These are phyloP conservation scores for Mechanitis mazaeus DNA, from an alignment of 2,888 invertebrate species.

Conservation along the genomic window DNA sequence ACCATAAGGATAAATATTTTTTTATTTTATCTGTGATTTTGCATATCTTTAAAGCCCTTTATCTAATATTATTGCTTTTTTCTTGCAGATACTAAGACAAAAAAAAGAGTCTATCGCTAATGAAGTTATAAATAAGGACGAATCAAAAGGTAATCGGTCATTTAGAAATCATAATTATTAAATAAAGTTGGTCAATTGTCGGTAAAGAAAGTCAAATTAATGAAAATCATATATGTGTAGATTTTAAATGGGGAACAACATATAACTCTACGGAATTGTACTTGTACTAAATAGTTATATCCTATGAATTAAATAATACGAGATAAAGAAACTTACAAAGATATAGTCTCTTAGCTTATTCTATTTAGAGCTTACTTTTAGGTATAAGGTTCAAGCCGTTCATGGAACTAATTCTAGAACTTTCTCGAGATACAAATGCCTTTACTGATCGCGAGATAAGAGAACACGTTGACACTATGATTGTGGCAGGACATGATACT, in stretches of 20 bases:
- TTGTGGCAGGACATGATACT: conserved; percentile 74
- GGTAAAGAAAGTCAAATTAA: too few relatives aligned
- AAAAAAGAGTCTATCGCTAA: neutral
- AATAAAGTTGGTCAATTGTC: too few relatives aligned
- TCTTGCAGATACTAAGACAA: conserved; percentile 42
- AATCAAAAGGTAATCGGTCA: conserved; percentile 8
- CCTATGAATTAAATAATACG: too few relatives aligned
- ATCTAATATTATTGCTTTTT: neutral
- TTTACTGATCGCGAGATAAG: conserved; percentile 72
- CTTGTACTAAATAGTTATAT: too few relatives aligned
- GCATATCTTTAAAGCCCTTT: too few relatives aligned
- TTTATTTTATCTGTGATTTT: neutral
- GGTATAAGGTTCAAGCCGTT: conserved; percentile 68
- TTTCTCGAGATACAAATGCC: conserved; percentile 34
- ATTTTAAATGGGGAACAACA: too few relatives aligned
- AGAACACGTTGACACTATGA: conserved; percentile 78
- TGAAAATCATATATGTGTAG: too few relatives aligned
- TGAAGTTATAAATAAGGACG: conserved; percentile 9
- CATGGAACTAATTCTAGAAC: conserved; percentile 72
- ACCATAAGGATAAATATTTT: too few relatives aligned
- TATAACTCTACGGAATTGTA: too few relatives aligned
- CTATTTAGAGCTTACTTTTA: conserved; percentile 25
- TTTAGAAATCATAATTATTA: too few relatives aligned
- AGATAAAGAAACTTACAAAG: neutral
- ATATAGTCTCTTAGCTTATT: neutral